phyloP scores from a whole-genome alignment of 1,140 invertebrate species.

The Armadillidium nasatum region DNA sequence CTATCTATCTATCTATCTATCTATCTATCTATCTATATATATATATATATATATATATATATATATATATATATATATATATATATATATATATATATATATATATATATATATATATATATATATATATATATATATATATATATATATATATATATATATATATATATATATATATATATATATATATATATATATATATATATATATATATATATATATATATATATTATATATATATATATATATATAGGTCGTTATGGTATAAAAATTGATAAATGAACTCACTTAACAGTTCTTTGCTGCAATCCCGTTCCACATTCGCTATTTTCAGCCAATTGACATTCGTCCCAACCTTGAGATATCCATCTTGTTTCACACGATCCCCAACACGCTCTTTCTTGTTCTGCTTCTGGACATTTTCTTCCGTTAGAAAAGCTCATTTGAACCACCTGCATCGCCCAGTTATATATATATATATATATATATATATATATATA shows the following conservation, averaged over 20 bases:
- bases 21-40: too few species aligned
- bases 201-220: not conserved
- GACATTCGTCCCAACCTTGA: slow-evolving; percentile 54
- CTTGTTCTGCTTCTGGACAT: slow-evolving; percentile 45
- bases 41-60: not conserved
- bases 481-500: not conserved
- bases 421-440: slow-evolving; percentile 49
- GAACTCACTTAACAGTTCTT: slow-evolving; percentile 50
- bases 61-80: not conserved
- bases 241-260: not conserved
- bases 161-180: slow-evolving; percentile 2
- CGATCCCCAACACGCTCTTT: slow-evolving; percentile 44
- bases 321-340: slow-evolving; percentile 49
- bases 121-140: slow-evolving; percentile 23
- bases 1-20: too few species aligned
- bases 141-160: not conserved
- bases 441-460: slow-evolving; percentile 38
- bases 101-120: not conserved
- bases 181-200: slow-evolving; percentile 17
- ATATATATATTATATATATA: slow-evolving; percentile 8
- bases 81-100: not conserved
- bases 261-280: not conserved
- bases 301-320: slow-evolving; percentile 52
- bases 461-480: not conserved
- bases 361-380: slow-evolving; percentile 49